A percentile compares a stretch with the other conserved stretches of the same genome.
Evolutionary conservation across 2,888 invertebrate species (phyloP).

Genomic region (Patella ulyssiponensis): DNA sequence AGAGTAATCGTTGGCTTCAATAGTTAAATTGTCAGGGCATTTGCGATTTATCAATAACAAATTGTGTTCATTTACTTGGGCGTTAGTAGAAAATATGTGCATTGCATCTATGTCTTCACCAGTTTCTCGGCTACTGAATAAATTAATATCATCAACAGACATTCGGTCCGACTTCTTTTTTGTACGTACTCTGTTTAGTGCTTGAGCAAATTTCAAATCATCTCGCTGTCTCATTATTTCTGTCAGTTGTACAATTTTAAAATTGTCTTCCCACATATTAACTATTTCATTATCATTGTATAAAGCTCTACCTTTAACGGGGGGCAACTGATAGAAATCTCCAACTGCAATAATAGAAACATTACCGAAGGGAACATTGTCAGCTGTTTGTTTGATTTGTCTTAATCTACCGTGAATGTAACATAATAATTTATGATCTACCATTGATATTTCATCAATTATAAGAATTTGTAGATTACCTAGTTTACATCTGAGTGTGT

Average conservation of each 20-base stretch:
- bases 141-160: neutral
- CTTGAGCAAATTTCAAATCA: slow-evolving; percentile 17
- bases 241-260: slow-evolving; percentile 19
- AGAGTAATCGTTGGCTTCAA: slow-evolving; percentile 17
- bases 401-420: slow-evolving; percentile 25
- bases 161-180: slow-evolving; percentile 10
- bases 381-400: slow-evolving; percentile 24
- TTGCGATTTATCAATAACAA: neutral
- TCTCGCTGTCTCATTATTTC: slow-evolving; percentile 19
- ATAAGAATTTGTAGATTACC: slow-evolving; percentile 20
- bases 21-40: neutral
- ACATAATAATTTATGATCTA: slow-evolving; percentile 10
- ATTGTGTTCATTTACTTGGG: slow-evolving; percentile 19
- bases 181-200: slow-evolving; percentile 18
- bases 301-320: slow-evolving; percentile 15
- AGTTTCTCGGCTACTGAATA: neutral
- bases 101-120: slow-evolving; percentile 4
- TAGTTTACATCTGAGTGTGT: slow-evolving; percentile 15
- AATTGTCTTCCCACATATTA: slow-evolving; percentile 19
- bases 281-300: neutral
- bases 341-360: slow-evolving; percentile 15
- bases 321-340: slow-evolving; percentile 30
- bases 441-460: slow-evolving; percentile 29
- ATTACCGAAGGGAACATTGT: slow-evolving; percentile 18
- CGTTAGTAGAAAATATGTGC: slow-evolving; percentile 20